Percentiles rank a stretch among this genome's conserved stretches.
These are phyloP conservation scores for Paramormyrops hopkinsi DNA, from an alignment of 2,797 vertebrate genomes.

Conservation along the genomic window DNA sequence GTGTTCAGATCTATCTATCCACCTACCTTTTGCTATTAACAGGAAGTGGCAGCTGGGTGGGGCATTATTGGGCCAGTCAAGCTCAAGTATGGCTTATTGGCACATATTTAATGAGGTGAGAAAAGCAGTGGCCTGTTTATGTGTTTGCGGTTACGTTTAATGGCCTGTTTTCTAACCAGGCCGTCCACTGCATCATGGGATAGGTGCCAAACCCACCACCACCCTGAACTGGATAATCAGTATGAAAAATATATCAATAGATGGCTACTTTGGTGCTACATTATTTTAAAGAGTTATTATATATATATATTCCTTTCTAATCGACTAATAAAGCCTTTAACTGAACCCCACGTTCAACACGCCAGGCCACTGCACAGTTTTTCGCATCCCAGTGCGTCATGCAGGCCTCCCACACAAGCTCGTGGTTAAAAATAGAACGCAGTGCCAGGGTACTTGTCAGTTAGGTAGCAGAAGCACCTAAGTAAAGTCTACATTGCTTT, in stretches of 20 bases:
- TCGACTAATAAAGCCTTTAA: not conserved
- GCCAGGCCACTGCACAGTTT: not conserved
- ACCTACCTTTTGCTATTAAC: not conserved
- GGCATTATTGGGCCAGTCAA: not conserved
- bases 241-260: not conserved
- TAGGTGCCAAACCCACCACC: not conserved
- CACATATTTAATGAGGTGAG: not conserved
- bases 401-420: slow-evolving; percentile 6
- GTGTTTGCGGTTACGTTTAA: not conserved
- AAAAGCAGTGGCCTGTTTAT: not conserved
- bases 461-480: not conserved
- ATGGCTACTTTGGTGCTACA: not conserved
- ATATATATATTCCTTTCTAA: not conserved
- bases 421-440: not conserved
- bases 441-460: not conserved
- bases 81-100: not conserved
- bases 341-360: not conserved
- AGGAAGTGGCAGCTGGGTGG: not conserved
- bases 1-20: not conserved
- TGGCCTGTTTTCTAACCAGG: not conserved
- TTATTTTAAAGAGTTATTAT: not conserved
- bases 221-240: not conserved
- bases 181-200: not conserved
- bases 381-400: not conserved
- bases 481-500: not conserved